A percentile compares a stretch with the other conserved stretches of the same genome.
phyloP scores from a whole-genome alignment of 2,797 vertebrate species.

The Acanthis flammea region DNA sequence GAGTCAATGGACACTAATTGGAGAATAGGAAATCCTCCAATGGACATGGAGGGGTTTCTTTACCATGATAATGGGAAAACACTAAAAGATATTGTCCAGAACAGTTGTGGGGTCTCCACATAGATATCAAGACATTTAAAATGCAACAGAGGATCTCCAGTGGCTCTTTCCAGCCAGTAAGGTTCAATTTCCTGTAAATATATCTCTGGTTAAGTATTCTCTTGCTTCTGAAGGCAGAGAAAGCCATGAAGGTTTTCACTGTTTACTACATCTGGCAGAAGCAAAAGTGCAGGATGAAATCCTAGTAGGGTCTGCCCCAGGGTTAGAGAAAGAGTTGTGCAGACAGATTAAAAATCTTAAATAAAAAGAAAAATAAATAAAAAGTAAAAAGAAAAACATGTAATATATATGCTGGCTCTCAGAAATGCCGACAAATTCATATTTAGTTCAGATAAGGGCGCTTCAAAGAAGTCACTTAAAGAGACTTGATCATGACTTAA shows the following conservation, averaged over 20 bases:
- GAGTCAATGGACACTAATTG: neutral
- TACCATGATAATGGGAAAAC: neutral
- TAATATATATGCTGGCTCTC: neutral
- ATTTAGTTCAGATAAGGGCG: conserved; percentile 18
- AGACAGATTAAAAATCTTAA: conserved; percentile 10
- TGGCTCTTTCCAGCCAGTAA: neutral
- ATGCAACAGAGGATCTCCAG: neutral
- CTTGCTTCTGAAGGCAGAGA: neutral
- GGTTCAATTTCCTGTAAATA: neutral
- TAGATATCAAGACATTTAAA: neutral
- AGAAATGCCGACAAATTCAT: conserved; percentile 21
- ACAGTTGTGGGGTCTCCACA: neutral
- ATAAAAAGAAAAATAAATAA: neutral
- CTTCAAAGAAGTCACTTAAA: conserved; percentile 36
- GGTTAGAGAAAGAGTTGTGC: conserved; percentile 26
- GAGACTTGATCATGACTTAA: conserved; percentile 1
- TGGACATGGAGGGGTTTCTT: neutral
- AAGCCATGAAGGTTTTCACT: neutral
- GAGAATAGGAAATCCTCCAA: neutral
- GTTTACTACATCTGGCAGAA: neutral
- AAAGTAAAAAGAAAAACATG: neutral
- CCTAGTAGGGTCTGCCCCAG: neutral
- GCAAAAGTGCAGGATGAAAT: neutral
- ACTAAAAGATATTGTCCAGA: neutral
- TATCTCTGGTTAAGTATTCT: neutral